phyloP scores from a whole-genome alignment of 2,797 vertebrate genomes.

The Sebastes nivosus region DNA sequence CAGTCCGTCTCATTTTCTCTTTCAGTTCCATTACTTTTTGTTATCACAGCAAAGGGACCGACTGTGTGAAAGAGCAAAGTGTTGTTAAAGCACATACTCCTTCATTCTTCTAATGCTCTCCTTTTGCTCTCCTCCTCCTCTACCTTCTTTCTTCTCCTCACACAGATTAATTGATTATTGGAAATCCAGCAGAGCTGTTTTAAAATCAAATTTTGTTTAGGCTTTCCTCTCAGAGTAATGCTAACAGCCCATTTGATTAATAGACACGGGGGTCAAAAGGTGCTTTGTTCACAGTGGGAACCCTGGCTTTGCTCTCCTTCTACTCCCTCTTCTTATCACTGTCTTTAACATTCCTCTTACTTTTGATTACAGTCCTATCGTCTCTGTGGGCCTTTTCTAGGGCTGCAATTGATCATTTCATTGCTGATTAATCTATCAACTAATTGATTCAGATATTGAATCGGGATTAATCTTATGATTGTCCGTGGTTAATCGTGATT shows the following conservation, averaged over 20 bases:
- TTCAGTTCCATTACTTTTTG: background rate
- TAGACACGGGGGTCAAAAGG: background rate
- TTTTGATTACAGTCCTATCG: background rate
- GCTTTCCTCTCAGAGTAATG: constrained; percentile 31
- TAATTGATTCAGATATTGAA: background rate
- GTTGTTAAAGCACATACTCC: background rate
- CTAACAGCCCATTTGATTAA: constrained; percentile 25
- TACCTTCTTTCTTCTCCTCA: background rate
- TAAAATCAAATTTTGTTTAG: constrained; percentile 39
- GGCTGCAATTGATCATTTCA: background rate
- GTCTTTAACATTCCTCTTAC: background rate
- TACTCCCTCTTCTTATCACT: background rate
- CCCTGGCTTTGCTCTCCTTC: background rate
- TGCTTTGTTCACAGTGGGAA: background rate
- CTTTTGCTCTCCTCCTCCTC: background rate
- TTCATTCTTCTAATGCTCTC: background rate
- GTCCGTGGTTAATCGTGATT: no score
- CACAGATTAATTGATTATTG: constrained; percentile 28
- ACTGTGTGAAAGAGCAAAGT: background rate
- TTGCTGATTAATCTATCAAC: background rate
- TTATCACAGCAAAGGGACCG: background rate
- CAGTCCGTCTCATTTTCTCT: background rate
- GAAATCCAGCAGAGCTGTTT: constrained; percentile 46
- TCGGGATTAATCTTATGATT: no score
- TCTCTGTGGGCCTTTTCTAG: background rate